Conservation (phyloP, 2,113 vertebrate genomes). For the Microcebus lehilahytsara region DNA sequence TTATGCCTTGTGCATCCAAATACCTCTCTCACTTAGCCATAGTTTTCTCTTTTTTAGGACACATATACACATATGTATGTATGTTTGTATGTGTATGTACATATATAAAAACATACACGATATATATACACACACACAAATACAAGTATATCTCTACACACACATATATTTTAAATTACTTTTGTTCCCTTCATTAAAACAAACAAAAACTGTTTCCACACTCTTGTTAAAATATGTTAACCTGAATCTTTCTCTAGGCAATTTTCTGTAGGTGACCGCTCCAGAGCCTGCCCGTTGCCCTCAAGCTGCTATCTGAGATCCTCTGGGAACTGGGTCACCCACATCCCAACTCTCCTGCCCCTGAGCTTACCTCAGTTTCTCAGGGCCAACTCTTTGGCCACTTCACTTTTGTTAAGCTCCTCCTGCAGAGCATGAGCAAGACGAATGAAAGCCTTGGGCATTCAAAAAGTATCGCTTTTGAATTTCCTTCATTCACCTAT, state of each 20-base stretch:
- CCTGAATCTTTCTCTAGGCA: neutral
- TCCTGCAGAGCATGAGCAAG: neutral
- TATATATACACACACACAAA: neutral
- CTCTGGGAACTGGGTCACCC: neutral
- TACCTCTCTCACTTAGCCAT: neutral
- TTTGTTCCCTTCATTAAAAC: neutral
- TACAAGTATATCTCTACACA: neutral
- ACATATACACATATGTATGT: accelerated
- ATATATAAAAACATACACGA: neutral
- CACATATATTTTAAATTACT: neutral
- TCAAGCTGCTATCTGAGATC: too few species aligned
- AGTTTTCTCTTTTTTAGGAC: neutral
- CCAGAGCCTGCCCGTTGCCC: neutral
- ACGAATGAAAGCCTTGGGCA: neutral
- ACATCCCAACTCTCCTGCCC: neutral
- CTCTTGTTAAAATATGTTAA: neutral
- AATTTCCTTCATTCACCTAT: neutral
- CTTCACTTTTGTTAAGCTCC: neutral
- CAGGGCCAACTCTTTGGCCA: neutral
- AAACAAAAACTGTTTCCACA: neutral
- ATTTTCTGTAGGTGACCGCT: neutral
- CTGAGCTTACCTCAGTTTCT: neutral
- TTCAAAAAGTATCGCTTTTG: neutral
- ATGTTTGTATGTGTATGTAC: neutral
- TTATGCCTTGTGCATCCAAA: neutral